Evolutionary conservation across 1,140 invertebrate species (phyloP).

Genomic region (Hypothenemus hampei): DNA sequence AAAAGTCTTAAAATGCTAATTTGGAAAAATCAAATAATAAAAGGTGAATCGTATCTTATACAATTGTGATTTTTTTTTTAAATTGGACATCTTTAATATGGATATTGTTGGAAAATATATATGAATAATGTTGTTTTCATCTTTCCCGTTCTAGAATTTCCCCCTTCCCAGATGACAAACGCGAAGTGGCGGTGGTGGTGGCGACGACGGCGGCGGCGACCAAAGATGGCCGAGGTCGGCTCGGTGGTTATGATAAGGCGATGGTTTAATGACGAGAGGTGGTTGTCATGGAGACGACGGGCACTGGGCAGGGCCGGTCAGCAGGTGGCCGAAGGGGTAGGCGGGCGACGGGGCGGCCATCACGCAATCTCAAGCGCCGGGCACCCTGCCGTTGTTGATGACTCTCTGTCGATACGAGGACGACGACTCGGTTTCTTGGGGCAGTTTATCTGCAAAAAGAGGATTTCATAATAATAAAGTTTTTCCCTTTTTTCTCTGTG

Average conservation of each 20-base stretch:
- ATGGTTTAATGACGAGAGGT: constrained; percentile 51
- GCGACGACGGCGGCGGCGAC: constrained; percentile 38
- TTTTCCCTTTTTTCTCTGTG: neutral
- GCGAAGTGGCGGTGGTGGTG: constrained; percentile 13
- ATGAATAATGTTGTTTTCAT: too few relatives aligned
- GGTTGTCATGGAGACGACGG: constrained; percentile 46
- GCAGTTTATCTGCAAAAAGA: constrained; percentile 17
- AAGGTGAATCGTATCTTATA: too few relatives aligned
- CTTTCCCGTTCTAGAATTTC: too few relatives aligned
- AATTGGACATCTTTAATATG: too few relatives aligned
- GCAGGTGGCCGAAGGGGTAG: constrained; percentile 41
- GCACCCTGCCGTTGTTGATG: constrained; percentile 8
- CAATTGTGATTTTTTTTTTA: too few relatives aligned
- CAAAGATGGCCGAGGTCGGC: constrained; percentile 48
- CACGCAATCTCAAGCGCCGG: constrained; percentile 46
- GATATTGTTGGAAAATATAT: too few relatives aligned
- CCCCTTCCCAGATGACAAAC: constrained; percentile 23
- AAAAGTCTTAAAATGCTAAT: too few relatives aligned
- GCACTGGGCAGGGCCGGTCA: constrained; percentile 46
- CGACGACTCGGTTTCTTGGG: constrained; percentile 16
- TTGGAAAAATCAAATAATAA: too few relatives aligned
- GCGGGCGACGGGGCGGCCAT: constrained; percentile 40
- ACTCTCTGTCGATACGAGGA: constrained; percentile 19
- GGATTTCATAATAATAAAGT: too few relatives aligned
- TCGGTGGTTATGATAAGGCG: constrained; percentile 51